Evolutionary conservation across 2,113 vertebrate genomes (phyloP), one percentile per base, ranked within the genome.

Genomic region (Mohoua ochrocephala): DNA sequence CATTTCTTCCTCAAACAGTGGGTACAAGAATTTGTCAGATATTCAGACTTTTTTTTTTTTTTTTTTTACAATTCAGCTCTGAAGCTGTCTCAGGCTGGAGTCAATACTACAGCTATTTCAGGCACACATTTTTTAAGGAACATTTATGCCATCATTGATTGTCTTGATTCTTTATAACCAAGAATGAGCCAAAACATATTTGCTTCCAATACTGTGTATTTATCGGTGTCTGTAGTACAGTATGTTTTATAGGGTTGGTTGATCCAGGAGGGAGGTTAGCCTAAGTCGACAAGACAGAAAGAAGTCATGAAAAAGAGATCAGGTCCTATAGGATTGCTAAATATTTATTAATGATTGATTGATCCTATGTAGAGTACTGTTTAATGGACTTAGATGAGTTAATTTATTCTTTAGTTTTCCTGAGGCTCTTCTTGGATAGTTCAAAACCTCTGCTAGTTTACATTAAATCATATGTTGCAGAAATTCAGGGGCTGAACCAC

Each of bases 71-170:
- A 22, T 85, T 87, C 41, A 81, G 11, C 26, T 93, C 69, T 87
- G 31, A 83, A 81, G 16, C 18, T 87, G 22, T 73, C 28, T 89
- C 53, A 65, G 42, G 42, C 81, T 86, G 24, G 54, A 96, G 93
- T 96, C 94, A 73, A 96, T 87, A 77, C 39, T 44, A 47, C 54
- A 60, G 20, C 53, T 91, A 80, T 91, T 88, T 83, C 49, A 92
- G 71, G 54, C 64, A 60, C 63, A 44, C 7, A 42, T 87, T 95
- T 93, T 93, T 91, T 56, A 86, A 91, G 63, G 35, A 86, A 87
- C 10, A 57, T 82, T 95, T 91, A 61, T 97, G 53, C 84, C 71
- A 76, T 47, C 52, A 89, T 73, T 75, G 84, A 91, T 95, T 84
- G 22, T 84, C 37, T 85, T 84, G 53, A 53, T 39, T 89, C 76